Conservation (phyloP, 2,888 invertebrate genomes). For the Vesta saturnalis region DNA sequence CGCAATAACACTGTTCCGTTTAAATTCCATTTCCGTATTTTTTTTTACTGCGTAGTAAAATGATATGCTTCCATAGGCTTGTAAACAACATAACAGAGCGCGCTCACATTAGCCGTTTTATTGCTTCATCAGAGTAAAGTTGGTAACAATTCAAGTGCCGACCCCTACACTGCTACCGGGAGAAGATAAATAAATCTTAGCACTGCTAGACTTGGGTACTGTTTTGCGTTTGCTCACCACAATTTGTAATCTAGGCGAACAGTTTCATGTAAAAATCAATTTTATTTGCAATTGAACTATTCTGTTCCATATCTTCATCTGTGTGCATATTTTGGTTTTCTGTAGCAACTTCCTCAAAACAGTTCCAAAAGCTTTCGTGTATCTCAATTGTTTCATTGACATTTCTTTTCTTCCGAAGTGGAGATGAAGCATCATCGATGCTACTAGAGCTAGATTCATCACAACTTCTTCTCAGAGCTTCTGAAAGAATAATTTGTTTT, state of each 20-base stretch:
- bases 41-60: too few species aligned
- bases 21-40: too few species aligned
- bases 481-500: conserved; percentile 46
- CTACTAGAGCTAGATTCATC: conserved; percentile 37
- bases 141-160: too few species aligned
- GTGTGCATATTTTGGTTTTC: background rate
- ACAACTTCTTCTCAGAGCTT: conserved; percentile 46
- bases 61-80: too few species aligned
- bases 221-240: too few species aligned
- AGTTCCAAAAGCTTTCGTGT: background rate
- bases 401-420: too few species aligned
- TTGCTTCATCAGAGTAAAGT: too few species aligned
- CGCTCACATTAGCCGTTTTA: too few species aligned
- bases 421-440: conserved; percentile 26
- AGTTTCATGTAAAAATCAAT: background rate
- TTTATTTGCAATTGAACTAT: background rate
- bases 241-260: background rate
- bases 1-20: too few species aligned
- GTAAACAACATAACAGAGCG: too few species aligned
- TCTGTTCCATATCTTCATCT: background rate
- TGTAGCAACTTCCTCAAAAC: background rate
- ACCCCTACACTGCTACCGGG: background rate
- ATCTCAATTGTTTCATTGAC: background rate
- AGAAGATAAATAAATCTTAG: background rate
- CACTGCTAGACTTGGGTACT: background rate